Evolutionary conservation across 2,888 invertebrate genomes (phyloP).

Genomic region (Protonemura montana): DNA sequence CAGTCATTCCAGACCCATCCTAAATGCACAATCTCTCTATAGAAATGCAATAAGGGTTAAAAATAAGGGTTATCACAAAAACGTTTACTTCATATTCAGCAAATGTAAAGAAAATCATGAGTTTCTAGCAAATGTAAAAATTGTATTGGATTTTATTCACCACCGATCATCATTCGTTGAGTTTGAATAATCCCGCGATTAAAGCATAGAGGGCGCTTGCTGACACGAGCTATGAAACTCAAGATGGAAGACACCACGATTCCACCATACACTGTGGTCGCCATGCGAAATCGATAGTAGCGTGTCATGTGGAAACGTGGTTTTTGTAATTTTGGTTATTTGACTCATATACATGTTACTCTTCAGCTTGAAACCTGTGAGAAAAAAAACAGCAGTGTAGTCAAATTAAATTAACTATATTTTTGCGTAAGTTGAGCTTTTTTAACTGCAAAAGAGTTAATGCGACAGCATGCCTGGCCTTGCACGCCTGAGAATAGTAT

Average conservation of each 20-base stretch:
- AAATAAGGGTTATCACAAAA: no score
- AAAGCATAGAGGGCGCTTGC: not conserved
- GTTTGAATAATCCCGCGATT: not conserved
- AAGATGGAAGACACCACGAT: not conserved
- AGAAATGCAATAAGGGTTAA: no score
- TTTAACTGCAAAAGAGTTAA: not conserved
- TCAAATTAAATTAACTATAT: not conserved
- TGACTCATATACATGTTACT: not conserved
- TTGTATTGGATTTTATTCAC: no score
- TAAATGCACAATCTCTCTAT: no score
- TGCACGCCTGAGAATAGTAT: not conserved
- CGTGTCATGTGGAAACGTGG: constrained; percentile 12
- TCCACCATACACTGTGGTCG: no score
- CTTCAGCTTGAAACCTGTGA: not conserved
- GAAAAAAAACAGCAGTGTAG: not conserved
- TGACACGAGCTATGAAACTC: not conserved
- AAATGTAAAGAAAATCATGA: no score
- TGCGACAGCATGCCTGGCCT: not conserved
- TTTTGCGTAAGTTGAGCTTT: not conserved
- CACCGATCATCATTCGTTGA: no score
- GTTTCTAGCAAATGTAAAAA: no score
- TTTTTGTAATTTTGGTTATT: not conserved
- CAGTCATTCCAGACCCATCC: no score
- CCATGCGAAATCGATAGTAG: not conserved
- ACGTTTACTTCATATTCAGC: no score